A percentile compares a stretch with the other conserved stretches of the same genome.
Evolutionary conservation across 2,888 invertebrate species (phyloP).

Genomic region (Eupithecia tripunctaria): DNA sequence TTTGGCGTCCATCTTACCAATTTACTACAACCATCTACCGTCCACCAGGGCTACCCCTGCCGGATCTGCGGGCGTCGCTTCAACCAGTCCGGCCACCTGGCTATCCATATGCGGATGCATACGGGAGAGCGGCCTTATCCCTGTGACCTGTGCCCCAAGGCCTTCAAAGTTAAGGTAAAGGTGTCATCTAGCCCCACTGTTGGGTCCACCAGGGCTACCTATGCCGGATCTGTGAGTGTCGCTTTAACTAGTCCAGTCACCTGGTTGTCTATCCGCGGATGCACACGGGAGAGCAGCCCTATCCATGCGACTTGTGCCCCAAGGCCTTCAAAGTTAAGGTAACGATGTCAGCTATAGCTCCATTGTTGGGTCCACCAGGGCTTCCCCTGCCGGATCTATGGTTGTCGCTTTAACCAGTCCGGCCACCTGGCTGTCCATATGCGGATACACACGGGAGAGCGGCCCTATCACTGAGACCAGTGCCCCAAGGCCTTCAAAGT

Average conservation of each 20-base stretch:
- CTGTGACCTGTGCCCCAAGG: constrained; percentile 81
- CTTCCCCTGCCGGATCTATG: constrained; percentile 82
- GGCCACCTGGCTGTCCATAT: constrained; percentile 84
- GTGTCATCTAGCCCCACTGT: too few relatives aligned
- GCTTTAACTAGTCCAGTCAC: constrained; percentile 85
- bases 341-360: too few relatives aligned
- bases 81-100: constrained; percentile 84
- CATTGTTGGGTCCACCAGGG: constrained; percentile 54
- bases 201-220: constrained; percentile 71
- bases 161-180: constrained; percentile 81
- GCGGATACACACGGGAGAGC: constrained; percentile 85
- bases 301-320: constrained; percentile 81
- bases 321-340: constrained; percentile 82
- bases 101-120: constrained; percentile 85
- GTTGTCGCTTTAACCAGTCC: constrained; percentile 84
- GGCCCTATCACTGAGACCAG: constrained; percentile 83
- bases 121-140: constrained; percentile 85
- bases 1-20: background rate
- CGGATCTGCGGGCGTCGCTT: constrained; percentile 83
- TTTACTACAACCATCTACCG: background rate
- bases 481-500: constrained; percentile 83
- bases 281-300: constrained; percentile 85
- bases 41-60: constrained; percentile 78
- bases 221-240: constrained; percentile 81
- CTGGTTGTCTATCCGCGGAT: constrained; percentile 84